Base-by-base conservation (phyloP, 2,888 invertebrate species). In the Leptinotarsa rubiginosa region DNA sequence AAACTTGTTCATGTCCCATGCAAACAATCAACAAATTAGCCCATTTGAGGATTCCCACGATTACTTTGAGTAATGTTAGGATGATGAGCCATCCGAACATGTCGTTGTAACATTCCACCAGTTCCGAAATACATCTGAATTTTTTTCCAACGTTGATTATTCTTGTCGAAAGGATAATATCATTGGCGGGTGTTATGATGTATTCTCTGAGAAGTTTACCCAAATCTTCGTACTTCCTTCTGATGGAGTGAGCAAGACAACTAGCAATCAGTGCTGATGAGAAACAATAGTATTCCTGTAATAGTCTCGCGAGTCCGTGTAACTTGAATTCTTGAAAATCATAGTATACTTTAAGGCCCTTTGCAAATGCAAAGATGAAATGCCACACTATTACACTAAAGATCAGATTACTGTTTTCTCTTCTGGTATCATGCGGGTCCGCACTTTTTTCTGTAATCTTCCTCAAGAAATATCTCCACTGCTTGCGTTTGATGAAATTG, bases 31-130 rank as follows among this genome's bases (percentile, higher is more conserved):
- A 47, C 18, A 73, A 41, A n/a, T 69, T 69, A 4, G 69, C 65
- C 20, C 49, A 50, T 47, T 69, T 64, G 5, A 73, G 69, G 20
- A 69, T 62, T 64, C 69, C 59, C 16, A 65, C 47, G 20, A 65
- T 62, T 12, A 47, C 49, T 25, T 73, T 69, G 12, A 64, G 64
- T 65, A 69, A 73, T 31, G 69, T 64, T 18, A 73, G 52, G 15
- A 73, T n/a, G 41, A 73, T 69, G 5, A 69, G 64, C 73, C 73
- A 73, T 49, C 73, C 73, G 10, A 73, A 73, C n/a, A 73, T 62
- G 47, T 69, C 73, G 25, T 73, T 73, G 65, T 64, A 67, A 62
- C 52, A 69, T 52, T 73, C 54, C 20, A 59, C 65, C 16, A 73
- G 52, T 59, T 69, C 47, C 12, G 20, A 69, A 3, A 73, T 50